Evolutionary conservation across 2,113 vertebrate genomes (phyloP).

Genomic region (Cyanoderma ruficeps): DNA sequence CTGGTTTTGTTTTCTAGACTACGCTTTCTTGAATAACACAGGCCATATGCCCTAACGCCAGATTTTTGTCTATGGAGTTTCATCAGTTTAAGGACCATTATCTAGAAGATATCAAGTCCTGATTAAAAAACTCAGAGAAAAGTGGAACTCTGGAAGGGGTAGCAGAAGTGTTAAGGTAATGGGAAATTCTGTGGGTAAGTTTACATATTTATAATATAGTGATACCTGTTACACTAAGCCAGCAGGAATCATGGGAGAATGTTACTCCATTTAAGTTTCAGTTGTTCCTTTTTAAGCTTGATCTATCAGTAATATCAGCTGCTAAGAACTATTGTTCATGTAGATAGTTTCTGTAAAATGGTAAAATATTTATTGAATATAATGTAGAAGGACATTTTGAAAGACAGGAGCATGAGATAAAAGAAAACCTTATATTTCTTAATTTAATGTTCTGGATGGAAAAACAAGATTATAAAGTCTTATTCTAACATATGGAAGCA

Average conservation of each 20-base stretch:
- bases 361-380: background rate
- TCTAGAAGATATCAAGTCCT: background rate
- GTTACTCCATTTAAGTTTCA: background rate
- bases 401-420: background rate
- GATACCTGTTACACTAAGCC: background rate
- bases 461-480: background rate
- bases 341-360: background rate
- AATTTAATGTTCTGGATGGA: background rate
- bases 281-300: background rate
- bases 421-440: background rate
- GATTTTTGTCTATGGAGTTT: background rate
- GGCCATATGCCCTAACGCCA: background rate
- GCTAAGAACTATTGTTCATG: background rate
- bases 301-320: background rate
- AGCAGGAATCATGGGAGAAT: background rate
- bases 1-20: background rate
- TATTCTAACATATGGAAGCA: background rate
- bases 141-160: background rate
- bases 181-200: background rate
- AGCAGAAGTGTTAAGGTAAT: background rate
- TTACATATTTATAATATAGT: background rate
- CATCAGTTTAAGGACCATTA: background rate
- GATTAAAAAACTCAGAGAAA: background rate
- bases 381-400: background rate
- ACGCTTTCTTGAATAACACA: background rate